Percentiles rank a stretch among this genome's conserved stretches.
These are phyloP conservation scores for Indicator maculatus DNA, from an alignment of 2,113 vertebrate genomes.

Conservation along the genomic window DNA sequence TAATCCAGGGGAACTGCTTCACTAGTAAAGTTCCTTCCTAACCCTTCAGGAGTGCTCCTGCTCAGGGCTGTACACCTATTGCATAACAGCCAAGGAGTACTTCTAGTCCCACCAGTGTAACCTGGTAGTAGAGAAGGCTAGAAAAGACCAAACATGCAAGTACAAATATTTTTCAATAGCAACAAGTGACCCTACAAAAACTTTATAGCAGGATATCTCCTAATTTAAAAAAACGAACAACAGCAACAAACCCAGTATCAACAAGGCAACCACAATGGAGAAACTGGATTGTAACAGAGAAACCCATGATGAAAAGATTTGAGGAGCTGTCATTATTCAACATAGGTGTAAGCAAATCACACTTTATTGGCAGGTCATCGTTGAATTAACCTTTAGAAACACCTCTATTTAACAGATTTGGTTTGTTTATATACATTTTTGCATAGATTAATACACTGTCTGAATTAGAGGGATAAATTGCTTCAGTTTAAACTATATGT, in stretches of 20 bases:
- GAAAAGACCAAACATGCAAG: not conserved
- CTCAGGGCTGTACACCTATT: not conserved
- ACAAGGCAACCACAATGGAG: not conserved
- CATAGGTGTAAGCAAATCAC: not conserved
- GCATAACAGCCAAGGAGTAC: not conserved
- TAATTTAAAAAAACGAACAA: not conserved
- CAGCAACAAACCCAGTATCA: too few relatives aligned
- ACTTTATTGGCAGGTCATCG: conserved; percentile 6
- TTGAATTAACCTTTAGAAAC: conserved; percentile 1
- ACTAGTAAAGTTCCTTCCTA: not conserved
- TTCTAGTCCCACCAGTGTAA: not conserved
- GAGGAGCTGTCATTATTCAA: not conserved
- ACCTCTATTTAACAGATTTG: not conserved
- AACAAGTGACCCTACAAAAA: not conserved
- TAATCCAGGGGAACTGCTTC: not conserved
- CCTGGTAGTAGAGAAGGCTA: not conserved
- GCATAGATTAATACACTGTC: not conserved
- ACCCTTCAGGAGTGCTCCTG: not conserved
- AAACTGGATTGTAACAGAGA: not conserved
- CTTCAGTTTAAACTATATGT: not conserved
- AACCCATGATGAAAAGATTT: not conserved
- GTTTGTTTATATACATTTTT: not conserved
- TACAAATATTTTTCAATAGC: not conserved
- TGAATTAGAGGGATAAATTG: not conserved
- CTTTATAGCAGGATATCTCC: not conserved